Evolutionary conservation across 2,888 invertebrate genomes (phyloP).

Genomic region (Sminthurides aquaticus): DNA sequence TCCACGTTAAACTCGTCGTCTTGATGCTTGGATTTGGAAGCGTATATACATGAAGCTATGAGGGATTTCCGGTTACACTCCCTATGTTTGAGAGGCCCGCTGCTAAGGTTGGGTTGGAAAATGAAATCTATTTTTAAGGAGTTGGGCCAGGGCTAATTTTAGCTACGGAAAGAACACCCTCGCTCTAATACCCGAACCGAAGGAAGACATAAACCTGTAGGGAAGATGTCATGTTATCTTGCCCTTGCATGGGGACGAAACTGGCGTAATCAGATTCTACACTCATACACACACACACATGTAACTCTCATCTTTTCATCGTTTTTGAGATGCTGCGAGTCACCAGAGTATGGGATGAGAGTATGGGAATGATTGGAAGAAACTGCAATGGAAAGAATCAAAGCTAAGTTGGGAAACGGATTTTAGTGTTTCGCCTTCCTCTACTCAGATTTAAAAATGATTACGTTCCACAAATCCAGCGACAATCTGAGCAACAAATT

Average conservation of each 20-base stretch:
- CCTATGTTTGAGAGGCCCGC: neutral
- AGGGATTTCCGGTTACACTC: neutral
- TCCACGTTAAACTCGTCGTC: neutral
- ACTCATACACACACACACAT: neutral
- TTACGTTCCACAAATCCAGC: too few species aligned
- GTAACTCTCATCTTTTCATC: neutral
- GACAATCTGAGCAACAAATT: too few species aligned
- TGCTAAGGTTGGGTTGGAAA: slow-evolving; percentile 15
- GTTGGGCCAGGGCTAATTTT: slow-evolving; percentile 42
- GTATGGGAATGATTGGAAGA: too few species aligned
- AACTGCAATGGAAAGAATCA: too few species aligned
- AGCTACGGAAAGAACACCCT: slow-evolving; percentile 25
- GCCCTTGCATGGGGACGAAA: neutral
- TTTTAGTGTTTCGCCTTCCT: too few species aligned
- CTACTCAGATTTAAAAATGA: too few species aligned
- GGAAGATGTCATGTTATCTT: neutral
- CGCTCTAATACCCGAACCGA: neutral
- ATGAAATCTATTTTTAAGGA: slow-evolving; percentile 41
- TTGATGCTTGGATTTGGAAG: neutral
- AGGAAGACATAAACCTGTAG: neutral
- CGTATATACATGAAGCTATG: too few species aligned
- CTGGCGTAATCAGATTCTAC: neutral
- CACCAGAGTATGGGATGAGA: too few species aligned
- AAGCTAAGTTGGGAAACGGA: too few species aligned
- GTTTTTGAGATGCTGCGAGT: too few species aligned